Evolutionary conservation across 2,113 vertebrate genomes (phyloP).

Genomic region (Dromaius novaehollandiae): DNA sequence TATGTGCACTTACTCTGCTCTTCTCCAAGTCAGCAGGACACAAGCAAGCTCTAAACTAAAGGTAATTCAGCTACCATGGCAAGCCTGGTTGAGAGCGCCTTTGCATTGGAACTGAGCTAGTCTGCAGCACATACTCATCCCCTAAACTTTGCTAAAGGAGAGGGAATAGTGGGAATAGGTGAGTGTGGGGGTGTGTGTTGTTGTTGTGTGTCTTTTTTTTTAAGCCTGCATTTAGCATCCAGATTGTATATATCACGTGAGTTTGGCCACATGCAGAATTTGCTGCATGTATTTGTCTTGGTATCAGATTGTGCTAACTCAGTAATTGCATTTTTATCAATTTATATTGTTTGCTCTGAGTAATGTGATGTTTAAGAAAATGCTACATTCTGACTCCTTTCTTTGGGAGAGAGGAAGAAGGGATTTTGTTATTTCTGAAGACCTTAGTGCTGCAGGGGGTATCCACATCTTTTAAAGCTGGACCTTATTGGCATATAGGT

Average conservation of each 20-base stretch:
- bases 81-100: neutral
- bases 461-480: neutral
- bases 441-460: neutral
- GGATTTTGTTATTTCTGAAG: neutral
- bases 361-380: neutral
- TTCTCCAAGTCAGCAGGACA: neutral
- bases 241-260: neutral
- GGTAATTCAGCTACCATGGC: neutral
- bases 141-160: neutral
- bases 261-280: neutral
- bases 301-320: neutral
- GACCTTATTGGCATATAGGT: neutral
- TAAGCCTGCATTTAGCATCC: neutral
- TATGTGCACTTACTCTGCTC: neutral
- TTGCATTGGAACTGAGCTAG: neutral
- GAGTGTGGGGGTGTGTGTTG: too few relatives aligned
- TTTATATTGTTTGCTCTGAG: neutral
- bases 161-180: neutral
- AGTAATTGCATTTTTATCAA: neutral
- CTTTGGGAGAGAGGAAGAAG: neutral
- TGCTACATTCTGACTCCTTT: neutral
- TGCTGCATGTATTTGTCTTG: neutral
- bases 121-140: neutral
- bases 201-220: neutral
- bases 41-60: neutral